Evolutionary conservation across 2,113 vertebrate species (phyloP).

Genomic region (Erpornis zantholeuca): DNA sequence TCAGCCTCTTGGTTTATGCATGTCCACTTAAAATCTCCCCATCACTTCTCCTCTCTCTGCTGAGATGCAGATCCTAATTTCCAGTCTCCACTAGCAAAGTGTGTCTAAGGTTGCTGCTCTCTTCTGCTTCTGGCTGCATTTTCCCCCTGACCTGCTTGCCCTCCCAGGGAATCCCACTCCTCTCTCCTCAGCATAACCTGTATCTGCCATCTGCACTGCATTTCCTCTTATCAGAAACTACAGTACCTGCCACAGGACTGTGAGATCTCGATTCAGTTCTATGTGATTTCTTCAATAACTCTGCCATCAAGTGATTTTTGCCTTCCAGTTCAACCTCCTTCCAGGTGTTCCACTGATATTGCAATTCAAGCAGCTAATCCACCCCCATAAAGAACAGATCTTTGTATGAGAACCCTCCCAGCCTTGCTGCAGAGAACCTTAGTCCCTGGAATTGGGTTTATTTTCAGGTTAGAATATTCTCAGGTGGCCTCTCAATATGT

Average conservation of each 20-base stretch:
- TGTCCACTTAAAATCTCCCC: background rate
- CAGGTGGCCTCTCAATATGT: background rate
- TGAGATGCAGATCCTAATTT: background rate
- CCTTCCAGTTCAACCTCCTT: background rate
- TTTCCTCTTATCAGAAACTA: background rate
- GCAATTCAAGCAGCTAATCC: background rate
- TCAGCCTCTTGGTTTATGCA: background rate
- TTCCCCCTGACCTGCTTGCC: background rate
- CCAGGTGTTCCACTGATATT: background rate
- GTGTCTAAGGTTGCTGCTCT: background rate
- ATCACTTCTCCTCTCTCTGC: background rate
- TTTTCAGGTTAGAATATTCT: background rate
- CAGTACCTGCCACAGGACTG: background rate
- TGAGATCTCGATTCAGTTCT: background rate
- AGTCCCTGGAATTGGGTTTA: background rate
- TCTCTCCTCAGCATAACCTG: background rate
- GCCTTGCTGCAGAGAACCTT: background rate
- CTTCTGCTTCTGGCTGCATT: background rate
- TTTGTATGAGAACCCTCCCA: background rate
- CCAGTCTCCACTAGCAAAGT: accelerated
- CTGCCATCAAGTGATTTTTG: background rate
- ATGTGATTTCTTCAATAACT: accelerated
- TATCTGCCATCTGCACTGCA: background rate
- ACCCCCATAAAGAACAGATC: accelerated
- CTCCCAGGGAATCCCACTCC: background rate